Evolutionary conservation across 2,888 invertebrate species (phyloP).

Genomic region (Microchrysa polita): DNA sequence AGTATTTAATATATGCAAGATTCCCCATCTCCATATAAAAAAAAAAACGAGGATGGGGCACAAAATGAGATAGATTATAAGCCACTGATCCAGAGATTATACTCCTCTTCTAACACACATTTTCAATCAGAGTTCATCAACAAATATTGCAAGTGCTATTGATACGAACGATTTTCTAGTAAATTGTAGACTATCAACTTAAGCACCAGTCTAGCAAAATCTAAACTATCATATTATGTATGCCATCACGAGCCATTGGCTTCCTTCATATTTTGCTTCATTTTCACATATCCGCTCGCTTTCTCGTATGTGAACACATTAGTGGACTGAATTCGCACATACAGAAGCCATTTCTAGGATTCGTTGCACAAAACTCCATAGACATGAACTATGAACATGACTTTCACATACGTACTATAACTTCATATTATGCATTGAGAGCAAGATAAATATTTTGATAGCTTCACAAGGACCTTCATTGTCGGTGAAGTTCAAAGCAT

Average conservation of each 20-base stretch:
- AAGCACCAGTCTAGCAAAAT: background rate
- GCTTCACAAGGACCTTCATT: slow-evolving; percentile 23
- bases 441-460: slow-evolving; percentile 41
- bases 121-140: too few relatives aligned
- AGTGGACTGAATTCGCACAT: slow-evolving; percentile 5
- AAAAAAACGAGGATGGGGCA: too few relatives aligned
- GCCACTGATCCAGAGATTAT: too few relatives aligned
- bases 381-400: too few relatives aligned
- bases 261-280: background rate
- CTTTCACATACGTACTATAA: background rate
- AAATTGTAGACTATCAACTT: background rate
- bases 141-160: too few relatives aligned
- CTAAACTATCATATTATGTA: background rate
- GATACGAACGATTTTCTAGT: too few relatives aligned
- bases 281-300: background rate
- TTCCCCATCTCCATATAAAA: too few relatives aligned
- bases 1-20: too few relatives aligned
- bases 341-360: background rate
- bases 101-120: too few relatives aligned
- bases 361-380: background rate
- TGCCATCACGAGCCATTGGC: background rate
- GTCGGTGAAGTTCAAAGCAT: slow-evolving; percentile 18
- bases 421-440: slow-evolving; percentile 18
- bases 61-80: too few relatives aligned
- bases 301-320: slow-evolving; percentile 31